These are phyloP conservation scores for Peribatodes rhomboidaria DNA, from an alignment of 2,888 invertebrate genomes.

Conservation along the genomic window DNA sequence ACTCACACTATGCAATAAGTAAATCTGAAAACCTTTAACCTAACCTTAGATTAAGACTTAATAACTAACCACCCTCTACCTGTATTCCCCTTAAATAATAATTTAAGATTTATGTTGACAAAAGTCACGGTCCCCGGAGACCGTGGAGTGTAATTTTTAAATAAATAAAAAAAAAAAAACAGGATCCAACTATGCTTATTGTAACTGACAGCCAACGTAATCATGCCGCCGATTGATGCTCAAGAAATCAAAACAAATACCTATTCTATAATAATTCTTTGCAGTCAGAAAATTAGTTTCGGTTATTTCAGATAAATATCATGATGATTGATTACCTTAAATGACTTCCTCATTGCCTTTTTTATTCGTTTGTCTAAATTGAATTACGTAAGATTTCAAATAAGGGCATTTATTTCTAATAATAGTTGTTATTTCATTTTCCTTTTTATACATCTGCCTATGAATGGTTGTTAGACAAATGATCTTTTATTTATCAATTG, in stretches of 20 bases:
- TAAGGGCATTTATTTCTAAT: slow-evolving; percentile 31
- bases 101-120: too few species aligned
- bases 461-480: slow-evolving; percentile 13
- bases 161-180: too few species aligned
- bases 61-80: too few species aligned
- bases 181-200: not conserved
- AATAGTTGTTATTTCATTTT: slow-evolving; percentile 34
- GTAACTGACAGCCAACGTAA: not conserved
- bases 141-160: too few species aligned
- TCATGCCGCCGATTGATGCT: slow-evolving; percentile 9
- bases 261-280: slow-evolving; percentile 16
- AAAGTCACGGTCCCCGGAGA: too few species aligned
- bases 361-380: slow-evolving; percentile 43
- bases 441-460: slow-evolving; percentile 20
- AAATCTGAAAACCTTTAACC: too few species aligned
- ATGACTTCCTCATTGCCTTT: slow-evolving; percentile 47
- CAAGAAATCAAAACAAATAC: slow-evolving; percentile 26
- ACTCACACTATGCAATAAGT: too few species aligned
- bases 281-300: slow-evolving; percentile 40
- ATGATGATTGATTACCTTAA: slow-evolving; percentile 43
- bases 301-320: slow-evolving; percentile 42
- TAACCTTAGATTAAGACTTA: too few species aligned
- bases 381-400: slow-evolving; percentile 36
- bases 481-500: slow-evolving; percentile 16
- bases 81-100: too few species aligned